phyloP scores from a whole-genome alignment of 2,797 vertebrate genomes.

The Pitangus sulphuratus region DNA sequence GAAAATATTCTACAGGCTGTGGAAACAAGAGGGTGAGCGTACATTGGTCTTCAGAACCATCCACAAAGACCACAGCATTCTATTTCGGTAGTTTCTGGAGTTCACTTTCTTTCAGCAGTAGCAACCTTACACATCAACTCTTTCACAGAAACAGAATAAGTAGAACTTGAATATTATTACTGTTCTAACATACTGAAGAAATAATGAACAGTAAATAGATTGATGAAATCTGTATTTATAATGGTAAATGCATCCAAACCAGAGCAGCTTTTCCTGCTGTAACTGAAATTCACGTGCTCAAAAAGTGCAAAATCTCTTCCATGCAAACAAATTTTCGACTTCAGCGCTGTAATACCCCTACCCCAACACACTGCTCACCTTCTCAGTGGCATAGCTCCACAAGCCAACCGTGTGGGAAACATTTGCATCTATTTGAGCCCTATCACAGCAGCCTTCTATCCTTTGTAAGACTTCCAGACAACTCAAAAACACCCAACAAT shows the following conservation, averaged over 20 bases:
- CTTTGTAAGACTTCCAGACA: slow-evolving; percentile 97
- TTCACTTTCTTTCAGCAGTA: not conserved
- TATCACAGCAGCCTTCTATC: slow-evolving; percentile 95
- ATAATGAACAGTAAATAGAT: not conserved
- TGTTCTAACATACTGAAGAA: not conserved
- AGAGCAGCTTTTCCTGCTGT: not conserved
- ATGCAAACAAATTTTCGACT: not conserved
- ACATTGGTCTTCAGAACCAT: not conserved
- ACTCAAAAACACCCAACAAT: slow-evolving; percentile 98
- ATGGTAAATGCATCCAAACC: not conserved
- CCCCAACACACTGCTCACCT: slow-evolving; percentile 77
- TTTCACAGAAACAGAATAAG: not conserved
- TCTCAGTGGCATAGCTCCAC: slow-evolving; percentile 96
- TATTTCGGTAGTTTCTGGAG: not conserved
- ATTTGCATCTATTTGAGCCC: slow-evolving; percentile 90
- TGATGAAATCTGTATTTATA: not conserved
- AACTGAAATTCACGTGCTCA: not conserved
- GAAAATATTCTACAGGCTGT: not conserved
- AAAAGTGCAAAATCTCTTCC: not conserved
- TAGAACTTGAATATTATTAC: not conserved
- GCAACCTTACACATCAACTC: not conserved
- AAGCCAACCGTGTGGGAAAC: slow-evolving; percentile 93
- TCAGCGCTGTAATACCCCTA: not conserved
- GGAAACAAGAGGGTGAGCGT: not conserved
- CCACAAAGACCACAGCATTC: not conserved